phyloP scores from a whole-genome alignment of 2,797 vertebrate species.

The Neostethus bicornis region DNA sequence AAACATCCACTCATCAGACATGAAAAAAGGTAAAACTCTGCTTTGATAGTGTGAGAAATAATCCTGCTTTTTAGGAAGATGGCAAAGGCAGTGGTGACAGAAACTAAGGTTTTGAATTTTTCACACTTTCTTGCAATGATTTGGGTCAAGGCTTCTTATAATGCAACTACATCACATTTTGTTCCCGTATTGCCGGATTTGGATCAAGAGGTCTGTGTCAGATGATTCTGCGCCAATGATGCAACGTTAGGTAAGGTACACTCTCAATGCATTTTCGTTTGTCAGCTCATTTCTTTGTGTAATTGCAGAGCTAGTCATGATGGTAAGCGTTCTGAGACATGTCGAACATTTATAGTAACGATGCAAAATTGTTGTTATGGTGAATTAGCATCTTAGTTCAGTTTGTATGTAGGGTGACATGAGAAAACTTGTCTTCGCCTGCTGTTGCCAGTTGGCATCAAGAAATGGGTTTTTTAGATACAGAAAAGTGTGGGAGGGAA shows the following conservation, averaged over 20 bases:
- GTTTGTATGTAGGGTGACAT: slow-evolving; percentile 67
- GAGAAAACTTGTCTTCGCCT: slow-evolving; percentile 62
- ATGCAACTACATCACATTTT: slow-evolving; percentile 21
- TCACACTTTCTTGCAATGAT: slow-evolving; percentile 39
- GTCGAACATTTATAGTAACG: slow-evolving; percentile 61
- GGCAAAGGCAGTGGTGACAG: slow-evolving; percentile 26
- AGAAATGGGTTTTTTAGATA: slow-evolving; percentile 68
- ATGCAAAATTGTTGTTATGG: slow-evolving; percentile 65
- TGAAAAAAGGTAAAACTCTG: slow-evolving; percentile 30
- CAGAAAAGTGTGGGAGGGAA: slow-evolving; percentile 69
- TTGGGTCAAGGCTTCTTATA: slow-evolving; percentile 42
- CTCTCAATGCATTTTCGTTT: slow-evolving; percentile 33
- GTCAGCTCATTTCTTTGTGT: slow-evolving; percentile 58
- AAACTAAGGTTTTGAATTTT: slow-evolving; percentile 30
- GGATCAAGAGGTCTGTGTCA: slow-evolving; percentile 33
- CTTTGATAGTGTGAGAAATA: slow-evolving; percentile 47
- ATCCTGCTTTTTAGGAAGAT: slow-evolving; percentile 26
- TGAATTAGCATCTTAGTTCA: slow-evolving; percentile 65
- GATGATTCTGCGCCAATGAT: slow-evolving; percentile 52
- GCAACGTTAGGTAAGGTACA: slow-evolving; percentile 62
- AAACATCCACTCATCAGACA: slow-evolving; percentile 40
- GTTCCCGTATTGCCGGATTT: slow-evolving; percentile 34
- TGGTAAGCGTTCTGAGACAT: slow-evolving; percentile 52
- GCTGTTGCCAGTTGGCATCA: slow-evolving; percentile 67
- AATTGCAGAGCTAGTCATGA: slow-evolving; percentile 46